Conservation (phyloP, 1,140 invertebrate species). For the Drosophila bocki region DNA sequence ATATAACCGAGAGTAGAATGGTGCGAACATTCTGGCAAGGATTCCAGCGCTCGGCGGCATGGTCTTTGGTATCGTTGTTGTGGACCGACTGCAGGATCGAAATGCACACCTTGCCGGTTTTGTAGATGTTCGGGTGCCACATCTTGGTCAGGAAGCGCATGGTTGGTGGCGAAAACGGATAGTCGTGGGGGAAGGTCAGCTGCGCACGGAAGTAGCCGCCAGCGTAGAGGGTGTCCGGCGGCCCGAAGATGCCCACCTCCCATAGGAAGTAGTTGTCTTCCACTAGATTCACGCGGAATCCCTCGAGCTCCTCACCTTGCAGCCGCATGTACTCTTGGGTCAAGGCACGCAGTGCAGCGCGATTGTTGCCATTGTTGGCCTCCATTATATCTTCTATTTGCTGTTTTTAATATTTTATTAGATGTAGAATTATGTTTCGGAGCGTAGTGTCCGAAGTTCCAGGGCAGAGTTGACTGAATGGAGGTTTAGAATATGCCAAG, state of each 20-base stretch:
- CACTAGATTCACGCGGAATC: constrained; percentile 97
- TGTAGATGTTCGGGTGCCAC: constrained; percentile 99
- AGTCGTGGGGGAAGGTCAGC: constrained; percentile 98
- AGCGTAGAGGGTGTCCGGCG: constrained; percentile 99
- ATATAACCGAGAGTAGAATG: constrained; percentile 98
- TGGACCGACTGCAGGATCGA: constrained; percentile 99
- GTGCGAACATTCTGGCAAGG: constrained; percentile 99
- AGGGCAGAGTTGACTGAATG: no score
- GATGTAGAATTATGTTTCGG: neutral
- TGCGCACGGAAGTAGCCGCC: constrained; percentile 99
- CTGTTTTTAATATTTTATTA: neutral
- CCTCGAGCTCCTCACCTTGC: constrained; percentile 99
- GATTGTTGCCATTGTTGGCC: no score
- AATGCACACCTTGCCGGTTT: constrained; percentile 99
- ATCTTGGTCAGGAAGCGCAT: constrained; percentile 99
- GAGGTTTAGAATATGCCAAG: no score
- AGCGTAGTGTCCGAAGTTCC: no score
- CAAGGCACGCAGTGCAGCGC: constrained; percentile 94
- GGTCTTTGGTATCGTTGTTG: constrained; percentile 95
- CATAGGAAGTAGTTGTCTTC: constrained; percentile 99
- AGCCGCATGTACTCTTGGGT: constrained; percentile 98
- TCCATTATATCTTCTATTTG: neutral
- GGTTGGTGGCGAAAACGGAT: constrained; percentile 98
- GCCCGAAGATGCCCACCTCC: constrained; percentile 99
- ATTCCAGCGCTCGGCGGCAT: constrained; percentile 99